Percentiles rank a stretch among this genome's conserved stretches.
phyloP scores from a whole-genome alignment of 2,888 invertebrate genomes.

The Drosophila neoperkinsi region DNA sequence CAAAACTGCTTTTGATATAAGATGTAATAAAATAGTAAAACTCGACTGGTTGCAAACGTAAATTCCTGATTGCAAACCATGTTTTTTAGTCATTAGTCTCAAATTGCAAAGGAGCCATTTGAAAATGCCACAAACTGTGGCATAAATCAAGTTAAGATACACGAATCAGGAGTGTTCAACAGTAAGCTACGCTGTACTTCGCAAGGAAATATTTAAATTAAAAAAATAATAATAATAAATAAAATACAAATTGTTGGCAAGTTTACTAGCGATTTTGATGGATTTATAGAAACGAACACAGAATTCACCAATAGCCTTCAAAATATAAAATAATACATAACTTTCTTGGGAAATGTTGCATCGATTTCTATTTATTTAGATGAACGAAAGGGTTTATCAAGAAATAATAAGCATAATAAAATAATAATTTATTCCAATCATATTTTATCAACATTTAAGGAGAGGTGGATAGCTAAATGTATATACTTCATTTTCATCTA shows the following conservation, averaged over 20 bases:
- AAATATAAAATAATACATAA: too few relatives aligned
- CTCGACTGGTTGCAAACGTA: slow-evolving; percentile 29
- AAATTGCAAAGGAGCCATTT: slow-evolving; percentile 16
- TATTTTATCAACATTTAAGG: neutral
- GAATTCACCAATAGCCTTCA: too few relatives aligned
- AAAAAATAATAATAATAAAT: too few relatives aligned
- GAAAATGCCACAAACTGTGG: slow-evolving; percentile 16
- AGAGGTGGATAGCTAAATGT: neutral
- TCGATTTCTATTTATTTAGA: too few relatives aligned
- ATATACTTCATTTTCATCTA: neutral
- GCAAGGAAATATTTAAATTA: neutral
- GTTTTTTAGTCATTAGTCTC: slow-evolving; percentile 15
- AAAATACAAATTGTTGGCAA: neutral
- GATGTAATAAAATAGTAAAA: slow-evolving; percentile 26
- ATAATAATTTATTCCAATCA: neutral
- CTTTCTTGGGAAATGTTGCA: too few relatives aligned
- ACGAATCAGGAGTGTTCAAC: neutral
- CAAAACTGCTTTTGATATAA: slow-evolving; percentile 3
- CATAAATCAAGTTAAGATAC: neutral
- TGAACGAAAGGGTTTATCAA: neutral
- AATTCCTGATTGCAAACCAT: slow-evolving; percentile 2
- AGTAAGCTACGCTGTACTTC: neutral
- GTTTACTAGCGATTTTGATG: too few relatives aligned
- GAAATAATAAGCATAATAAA: neutral
- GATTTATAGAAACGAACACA: too few relatives aligned